Evolutionary conservation across 2,888 invertebrate genomes (phyloP).

Genomic region (Seladonia tumulorum): DNA sequence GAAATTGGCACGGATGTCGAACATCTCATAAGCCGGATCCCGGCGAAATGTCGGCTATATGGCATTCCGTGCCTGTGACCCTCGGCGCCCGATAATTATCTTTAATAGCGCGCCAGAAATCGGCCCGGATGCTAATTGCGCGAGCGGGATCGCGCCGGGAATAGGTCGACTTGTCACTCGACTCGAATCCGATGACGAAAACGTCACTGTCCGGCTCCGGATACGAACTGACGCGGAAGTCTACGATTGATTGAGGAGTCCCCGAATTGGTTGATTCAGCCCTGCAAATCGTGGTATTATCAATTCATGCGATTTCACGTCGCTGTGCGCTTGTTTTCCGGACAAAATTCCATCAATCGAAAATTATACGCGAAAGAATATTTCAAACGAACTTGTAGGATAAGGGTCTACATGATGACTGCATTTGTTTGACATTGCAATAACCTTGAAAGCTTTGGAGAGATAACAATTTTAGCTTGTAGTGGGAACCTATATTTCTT

Average conservation of each 20-base stretch:
- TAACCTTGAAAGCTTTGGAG: too few species aligned
- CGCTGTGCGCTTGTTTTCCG: neutral
- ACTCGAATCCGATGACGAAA: conserved; percentile 61
- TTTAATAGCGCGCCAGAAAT: conserved; percentile 55
- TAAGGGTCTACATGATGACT: too few species aligned
- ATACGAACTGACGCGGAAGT: conserved; percentile 16
- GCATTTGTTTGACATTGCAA: too few species aligned
- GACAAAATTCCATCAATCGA: neutral
- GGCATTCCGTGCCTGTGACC: conserved; percentile 47
- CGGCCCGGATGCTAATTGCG: conserved; percentile 66
- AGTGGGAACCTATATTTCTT: too few species aligned
- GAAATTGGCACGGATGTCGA: conserved; percentile 61
- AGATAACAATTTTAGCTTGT: too few species aligned
- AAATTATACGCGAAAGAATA: neutral
- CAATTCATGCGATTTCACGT: neutral
- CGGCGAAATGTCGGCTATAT: conserved; percentile 52
- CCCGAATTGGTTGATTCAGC: neutral
- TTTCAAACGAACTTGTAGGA: too few species aligned
- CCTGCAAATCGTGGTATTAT: neutral
- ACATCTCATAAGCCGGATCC: conserved; percentile 58
- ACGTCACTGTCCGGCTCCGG: conserved; percentile 45
- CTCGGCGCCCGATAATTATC: conserved; percentile 62
- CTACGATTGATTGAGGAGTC: neutral
- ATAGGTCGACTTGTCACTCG: conserved; percentile 43
- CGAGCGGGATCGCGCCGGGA: conserved; percentile 40